Conservation (phyloP, 2,113 vertebrate genomes). For the Bolborhynchus lineola region DNA sequence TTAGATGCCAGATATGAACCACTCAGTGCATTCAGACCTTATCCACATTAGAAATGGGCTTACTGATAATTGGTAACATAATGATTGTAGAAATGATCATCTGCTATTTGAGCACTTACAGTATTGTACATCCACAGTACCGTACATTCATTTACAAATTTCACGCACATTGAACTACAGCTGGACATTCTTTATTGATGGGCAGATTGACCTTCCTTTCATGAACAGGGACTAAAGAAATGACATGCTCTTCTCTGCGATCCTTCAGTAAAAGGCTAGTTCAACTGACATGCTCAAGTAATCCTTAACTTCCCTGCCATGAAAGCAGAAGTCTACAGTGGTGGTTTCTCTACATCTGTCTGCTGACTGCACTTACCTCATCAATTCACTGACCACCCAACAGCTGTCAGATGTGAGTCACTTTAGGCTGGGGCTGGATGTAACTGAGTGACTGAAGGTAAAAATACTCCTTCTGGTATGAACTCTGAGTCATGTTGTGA, state of each 20-base stretch:
- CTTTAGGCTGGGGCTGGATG: neutral
- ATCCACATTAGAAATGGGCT: neutral
- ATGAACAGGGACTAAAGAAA: neutral
- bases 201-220: neutral
- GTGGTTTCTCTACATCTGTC: neutral
- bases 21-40: neutral
- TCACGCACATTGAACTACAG: neutral
- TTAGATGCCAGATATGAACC: neutral
- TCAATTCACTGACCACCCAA: neutral
- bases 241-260: neutral
- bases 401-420: constrained; percentile 30
- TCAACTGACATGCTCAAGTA: fast-evolving
- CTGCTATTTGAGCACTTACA: neutral
- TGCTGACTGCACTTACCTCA: fast-evolving
- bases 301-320: neutral
- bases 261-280: neutral
- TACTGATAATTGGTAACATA: neutral
- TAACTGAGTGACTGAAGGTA: neutral
- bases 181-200: neutral
- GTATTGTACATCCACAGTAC: neutral
- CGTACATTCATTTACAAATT: neutral
- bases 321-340: neutral
- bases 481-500: neutral
- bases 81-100: neutral
- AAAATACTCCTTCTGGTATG: neutral